Base-by-base conservation (phyloP, 2,888 invertebrate genomes). In the Encarsia formosa region DNA sequence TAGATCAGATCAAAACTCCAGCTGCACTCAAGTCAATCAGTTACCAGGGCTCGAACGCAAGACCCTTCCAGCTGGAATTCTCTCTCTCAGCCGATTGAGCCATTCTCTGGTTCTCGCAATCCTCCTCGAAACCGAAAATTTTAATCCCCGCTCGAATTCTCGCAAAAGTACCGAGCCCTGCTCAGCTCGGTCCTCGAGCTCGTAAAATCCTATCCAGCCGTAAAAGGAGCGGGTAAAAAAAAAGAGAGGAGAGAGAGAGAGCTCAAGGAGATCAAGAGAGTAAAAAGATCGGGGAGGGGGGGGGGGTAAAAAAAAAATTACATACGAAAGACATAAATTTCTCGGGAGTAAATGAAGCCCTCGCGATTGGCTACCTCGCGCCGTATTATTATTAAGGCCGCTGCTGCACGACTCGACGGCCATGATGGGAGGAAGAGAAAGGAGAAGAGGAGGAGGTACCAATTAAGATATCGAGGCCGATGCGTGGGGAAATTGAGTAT, bases 381-480 rank as follows among this genome's bases (percentile, higher is more conserved):
- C 37, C 18, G 13, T 13, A 37, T 37, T 20, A 37, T 37, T 19
- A 37, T 37, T 37, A n/a, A 37, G n/a, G 37, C 37, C n/a, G 26
- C n/a, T n/a, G n/a, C n/a, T n/a, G n/a, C n/a, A n/a, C n/a, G n/a
- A 34, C 13, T 8, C 11, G 34, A 49, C 57, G 51, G 58, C 59
- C 62, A 61, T 61, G 52, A 59, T 56, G 60, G 15, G 15, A 9
- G n/a, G 15, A 32, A 46, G 20, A 37, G 6, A 31, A 19, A 29
- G 26, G 23, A 13, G 29, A 31, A 34, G 43, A 24, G 29, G 40
- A 49, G 38, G 58, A 61, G 59, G 58, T 62, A 63, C 66, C 69
- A 72, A 73, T 73, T 73, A 71, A 73, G 73, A 72, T 68, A 68
- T 73, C 67, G 61, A 60, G 18, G 42, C 23, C 15, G n/a, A 9